Conservation (phyloP, 2,113 vertebrate genomes). For the Macaca mulatta region DNA sequence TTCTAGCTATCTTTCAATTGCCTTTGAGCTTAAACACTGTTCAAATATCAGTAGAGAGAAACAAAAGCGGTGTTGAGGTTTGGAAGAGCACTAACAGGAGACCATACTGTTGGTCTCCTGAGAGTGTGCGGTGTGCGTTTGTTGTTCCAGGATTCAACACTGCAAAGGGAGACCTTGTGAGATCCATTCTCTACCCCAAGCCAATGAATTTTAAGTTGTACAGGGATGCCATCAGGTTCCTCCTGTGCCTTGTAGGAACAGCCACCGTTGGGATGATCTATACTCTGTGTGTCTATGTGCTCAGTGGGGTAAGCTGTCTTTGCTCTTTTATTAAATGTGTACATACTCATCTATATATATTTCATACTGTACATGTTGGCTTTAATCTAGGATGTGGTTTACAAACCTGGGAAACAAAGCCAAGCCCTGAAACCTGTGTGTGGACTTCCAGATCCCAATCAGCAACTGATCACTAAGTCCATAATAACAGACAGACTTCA, state of each 20-base stretch:
- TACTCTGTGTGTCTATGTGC: constrained; percentile 82
- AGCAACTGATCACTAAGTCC: not conserved
- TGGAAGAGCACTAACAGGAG: not conserved
- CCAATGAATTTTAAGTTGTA: constrained; percentile 88
- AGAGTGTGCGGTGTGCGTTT: constrained; percentile 35
- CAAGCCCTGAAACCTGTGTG: not conserved
- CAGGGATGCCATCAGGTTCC: constrained; percentile 85
- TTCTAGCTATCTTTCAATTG: not conserved
- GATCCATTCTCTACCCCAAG: constrained; percentile 89
- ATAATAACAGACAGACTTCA: not conserved
- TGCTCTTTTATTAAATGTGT: not conserved
- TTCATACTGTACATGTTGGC: not conserved
- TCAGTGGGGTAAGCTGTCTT: constrained; percentile 82
- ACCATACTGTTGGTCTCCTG: not conserved
- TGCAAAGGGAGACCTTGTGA: constrained; percentile 87
- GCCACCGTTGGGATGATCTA: constrained; percentile 88
- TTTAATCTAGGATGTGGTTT: not conserved
- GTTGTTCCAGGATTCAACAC: constrained; percentile 86
- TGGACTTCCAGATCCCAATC: not conserved
- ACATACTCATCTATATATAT: not conserved
- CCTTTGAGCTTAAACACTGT: not conserved
- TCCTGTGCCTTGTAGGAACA: constrained; percentile 82
- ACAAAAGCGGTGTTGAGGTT: not conserved
- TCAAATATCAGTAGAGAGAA: not conserved
- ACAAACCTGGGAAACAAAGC: not conserved